These are phyloP conservation scores for Dryobates pubescens DNA, from an alignment of 2,797 vertebrate species.

Conservation along the genomic window DNA sequence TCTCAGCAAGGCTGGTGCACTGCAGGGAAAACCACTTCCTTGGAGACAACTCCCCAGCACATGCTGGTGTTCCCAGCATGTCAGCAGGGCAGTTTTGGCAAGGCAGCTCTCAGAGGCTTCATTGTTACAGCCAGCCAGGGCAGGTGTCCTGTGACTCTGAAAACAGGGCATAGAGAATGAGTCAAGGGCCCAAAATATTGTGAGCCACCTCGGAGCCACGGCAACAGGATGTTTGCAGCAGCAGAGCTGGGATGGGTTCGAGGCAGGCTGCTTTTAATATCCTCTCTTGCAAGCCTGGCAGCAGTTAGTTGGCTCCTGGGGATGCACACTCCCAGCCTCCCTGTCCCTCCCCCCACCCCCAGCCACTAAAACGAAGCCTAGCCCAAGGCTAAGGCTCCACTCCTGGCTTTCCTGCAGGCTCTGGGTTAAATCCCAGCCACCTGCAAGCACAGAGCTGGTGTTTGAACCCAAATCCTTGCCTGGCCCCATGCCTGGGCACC, in stretches of 20 bases:
- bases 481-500: background rate
- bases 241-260: background rate
- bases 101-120: background rate
- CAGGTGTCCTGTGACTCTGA: background rate
- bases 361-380: background rate
- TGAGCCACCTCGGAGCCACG: background rate
- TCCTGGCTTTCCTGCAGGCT: background rate
- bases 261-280: background rate
- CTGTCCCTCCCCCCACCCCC: background rate
- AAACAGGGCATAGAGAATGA: background rate
- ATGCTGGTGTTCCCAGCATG: accelerated
- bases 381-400: background rate
- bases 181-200: background rate
- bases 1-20: background rate
- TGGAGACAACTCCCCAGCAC: no score
- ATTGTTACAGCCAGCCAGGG: background rate
- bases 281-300: background rate
- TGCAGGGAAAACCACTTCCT: no score
- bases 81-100: accelerated
- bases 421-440: background rate
- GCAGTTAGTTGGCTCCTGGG: background rate
- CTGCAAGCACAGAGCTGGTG: background rate
- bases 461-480: accelerated
- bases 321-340: background rate
- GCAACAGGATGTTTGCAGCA: background rate